Conservation (phyloP, 2,797 vertebrate species). For the Rhodeus uyekii region DNA sequence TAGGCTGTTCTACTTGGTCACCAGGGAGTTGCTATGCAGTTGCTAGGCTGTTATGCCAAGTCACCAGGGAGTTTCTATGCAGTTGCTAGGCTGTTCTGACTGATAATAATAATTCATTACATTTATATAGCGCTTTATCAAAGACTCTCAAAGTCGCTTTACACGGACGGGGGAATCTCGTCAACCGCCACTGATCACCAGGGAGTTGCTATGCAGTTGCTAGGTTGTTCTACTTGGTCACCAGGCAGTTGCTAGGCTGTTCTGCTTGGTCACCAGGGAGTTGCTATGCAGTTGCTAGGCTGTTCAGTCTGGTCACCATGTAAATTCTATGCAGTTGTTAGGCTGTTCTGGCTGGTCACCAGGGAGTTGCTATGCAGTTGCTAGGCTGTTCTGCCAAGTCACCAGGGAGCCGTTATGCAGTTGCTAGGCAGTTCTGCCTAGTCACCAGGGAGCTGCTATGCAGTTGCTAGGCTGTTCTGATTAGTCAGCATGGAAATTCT, state of each 20-base stretch:
- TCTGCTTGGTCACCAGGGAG: not conserved
- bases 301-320: not conserved
- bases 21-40: too few species aligned
- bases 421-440: not conserved
- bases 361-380: not conserved
- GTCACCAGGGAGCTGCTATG: not conserved
- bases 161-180: too few species aligned
- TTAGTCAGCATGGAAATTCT: not conserved
- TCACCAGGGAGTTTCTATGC: too few species aligned
- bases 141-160: too few species aligned
- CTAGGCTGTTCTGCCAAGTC: not conserved
- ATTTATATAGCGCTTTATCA: too few species aligned
- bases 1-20: too few species aligned
- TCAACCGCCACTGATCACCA: too few species aligned
- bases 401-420: not conserved
- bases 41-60: too few species aligned
- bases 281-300: not conserved
- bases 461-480: not conserved
- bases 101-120: too few species aligned
- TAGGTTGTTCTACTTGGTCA: too few species aligned
- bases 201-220: not conserved
- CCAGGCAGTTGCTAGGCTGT: not conserved
- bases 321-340: not conserved
- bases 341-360: not conserved
- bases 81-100: too few species aligned